Percentiles rank a stretch among this genome's conserved stretches.
These are phyloP conservation scores for Thaumetopoea pityocampa DNA, from an alignment of 1,140 invertebrate species.

Conservation along the genomic window DNA sequence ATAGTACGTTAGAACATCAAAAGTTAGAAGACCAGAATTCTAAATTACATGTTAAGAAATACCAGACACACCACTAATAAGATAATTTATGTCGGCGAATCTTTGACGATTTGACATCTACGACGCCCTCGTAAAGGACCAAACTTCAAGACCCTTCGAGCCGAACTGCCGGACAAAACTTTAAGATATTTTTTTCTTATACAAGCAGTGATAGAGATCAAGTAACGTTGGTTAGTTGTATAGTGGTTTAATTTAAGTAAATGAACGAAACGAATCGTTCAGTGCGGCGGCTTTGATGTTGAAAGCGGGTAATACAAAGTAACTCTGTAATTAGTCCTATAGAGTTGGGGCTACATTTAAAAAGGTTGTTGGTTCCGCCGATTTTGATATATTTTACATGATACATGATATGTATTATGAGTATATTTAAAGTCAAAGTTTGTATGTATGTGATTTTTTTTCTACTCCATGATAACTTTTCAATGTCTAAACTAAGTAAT, in stretches of 20 bases:
- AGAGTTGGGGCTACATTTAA: slow-evolving; percentile 25
- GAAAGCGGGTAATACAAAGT: slow-evolving; percentile 34
- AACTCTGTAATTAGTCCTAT: slow-evolving; percentile 37
- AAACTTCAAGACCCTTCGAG: slow-evolving; percentile 11
- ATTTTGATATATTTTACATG: not conserved
- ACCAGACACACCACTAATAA: slow-evolving; percentile 33
- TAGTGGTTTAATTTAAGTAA: slow-evolving; percentile 40
- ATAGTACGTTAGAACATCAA: no score
- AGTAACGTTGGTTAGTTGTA: slow-evolving; percentile 21
- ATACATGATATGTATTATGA: no score
- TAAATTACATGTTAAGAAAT: slow-evolving; percentile 18
- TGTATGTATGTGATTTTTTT: no score
- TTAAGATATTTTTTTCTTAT: not conserved
- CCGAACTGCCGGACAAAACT: not conserved
- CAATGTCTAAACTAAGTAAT: no score
- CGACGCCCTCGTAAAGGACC: slow-evolving; percentile 15
- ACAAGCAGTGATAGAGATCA: slow-evolving; percentile 16
- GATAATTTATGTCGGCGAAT: slow-evolving; percentile 53
- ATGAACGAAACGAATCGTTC: slow-evolving; percentile 64
- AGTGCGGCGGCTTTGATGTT: slow-evolving; percentile 51
- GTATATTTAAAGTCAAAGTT: no score
- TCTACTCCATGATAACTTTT: no score
- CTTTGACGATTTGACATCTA: slow-evolving; percentile 54
- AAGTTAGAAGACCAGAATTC: slow-evolving; percentile 1
- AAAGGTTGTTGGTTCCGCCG: not conserved